These are phyloP conservation scores for Aurelia sp. DNA, from an alignment of 30 jellyfish, hydroid and myxozoan genomes.

Conservation along the genomic window DNA sequence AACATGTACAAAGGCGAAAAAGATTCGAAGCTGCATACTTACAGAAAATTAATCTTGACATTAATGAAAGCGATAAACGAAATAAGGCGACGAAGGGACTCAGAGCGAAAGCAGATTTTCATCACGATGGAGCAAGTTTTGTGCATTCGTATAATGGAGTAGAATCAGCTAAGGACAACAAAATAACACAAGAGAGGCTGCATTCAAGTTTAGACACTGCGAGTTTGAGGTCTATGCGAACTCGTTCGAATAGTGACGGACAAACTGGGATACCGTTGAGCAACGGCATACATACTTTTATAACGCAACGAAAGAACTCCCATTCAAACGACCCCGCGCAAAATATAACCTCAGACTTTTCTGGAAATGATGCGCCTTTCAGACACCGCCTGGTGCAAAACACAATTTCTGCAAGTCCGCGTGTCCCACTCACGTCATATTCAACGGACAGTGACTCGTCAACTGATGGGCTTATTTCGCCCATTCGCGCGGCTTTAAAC, in stretches of 20 bases:
- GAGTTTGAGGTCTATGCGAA: constrained; percentile 19
- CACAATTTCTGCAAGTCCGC: not conserved
- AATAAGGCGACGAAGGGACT: not conserved
- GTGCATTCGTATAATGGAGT: constrained; percentile 34
- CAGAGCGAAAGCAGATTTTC: not conserved
- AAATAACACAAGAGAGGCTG: not conserved
- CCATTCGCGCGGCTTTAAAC: constrained; percentile 64
- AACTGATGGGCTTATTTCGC: constrained; percentile 15
- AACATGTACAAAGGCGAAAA: constrained; percentile 85
- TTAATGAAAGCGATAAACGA: not conserved
- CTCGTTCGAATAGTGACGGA: constrained; percentile 33
- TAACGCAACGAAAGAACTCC: constrained; percentile 34
- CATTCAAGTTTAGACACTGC: constrained; percentile 53
- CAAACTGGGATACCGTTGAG: constrained; percentile 37
- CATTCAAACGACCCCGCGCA: not conserved
- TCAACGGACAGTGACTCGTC: constrained; percentile 25
- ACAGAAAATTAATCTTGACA: constrained; percentile 35
- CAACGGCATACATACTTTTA: constrained; percentile 58
- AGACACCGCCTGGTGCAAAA: constrained; percentile 1
- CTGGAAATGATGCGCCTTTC: not conserved
- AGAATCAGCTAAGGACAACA: constrained; percentile 8
- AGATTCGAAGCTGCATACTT: constrained; percentile 59
- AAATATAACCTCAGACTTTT: not conserved
- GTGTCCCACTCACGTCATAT: not conserved
- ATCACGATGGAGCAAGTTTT: not conserved